phyloP scores from a whole-genome alignment of 92 coral and sea anemone species.

The Nematostella vectensis region DNA sequence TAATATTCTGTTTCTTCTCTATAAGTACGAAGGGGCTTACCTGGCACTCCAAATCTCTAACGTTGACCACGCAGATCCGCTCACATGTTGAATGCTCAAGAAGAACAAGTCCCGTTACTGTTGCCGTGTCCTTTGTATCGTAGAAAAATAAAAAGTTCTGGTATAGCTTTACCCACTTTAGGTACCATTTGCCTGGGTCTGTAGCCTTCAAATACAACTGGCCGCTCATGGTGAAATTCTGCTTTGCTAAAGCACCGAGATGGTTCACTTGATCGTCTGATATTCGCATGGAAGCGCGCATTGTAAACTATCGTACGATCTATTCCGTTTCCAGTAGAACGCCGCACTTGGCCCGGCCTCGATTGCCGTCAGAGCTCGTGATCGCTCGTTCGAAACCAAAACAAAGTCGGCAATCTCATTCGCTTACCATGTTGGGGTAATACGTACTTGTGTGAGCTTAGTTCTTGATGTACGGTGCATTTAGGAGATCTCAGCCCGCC shows the following conservation, averaged over 20 bases:
- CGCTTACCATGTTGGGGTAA: too few relatives aligned
- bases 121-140: slow-evolving; percentile 76
- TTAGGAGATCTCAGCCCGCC: too few relatives aligned
- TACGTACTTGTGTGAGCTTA: too few relatives aligned
- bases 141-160: slow-evolving; percentile 86
- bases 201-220: slow-evolving; percentile 48
- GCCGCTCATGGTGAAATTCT: slow-evolving; percentile 62
- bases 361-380: too few relatives aligned
- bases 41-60: slow-evolving; percentile 79
- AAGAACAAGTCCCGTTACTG: slow-evolving; percentile 64
- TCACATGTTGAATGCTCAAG: slow-evolving; percentile 90
- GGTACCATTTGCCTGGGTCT: slow-evolving; percentile 87
- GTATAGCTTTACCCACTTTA: slow-evolving; percentile 72
- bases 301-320: too few relatives aligned
- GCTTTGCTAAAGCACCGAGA: slow-evolving; percentile 61
- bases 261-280: slow-evolving; percentile 69
- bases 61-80: slow-evolving; percentile 67
- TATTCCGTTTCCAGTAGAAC: too few relatives aligned
- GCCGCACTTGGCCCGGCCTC: too few relatives aligned
- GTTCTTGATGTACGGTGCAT: too few relatives aligned
- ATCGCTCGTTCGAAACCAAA: too few relatives aligned
- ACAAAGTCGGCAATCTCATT: too few relatives aligned
- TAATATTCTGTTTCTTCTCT: too few relatives aligned
- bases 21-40: too few relatives aligned
- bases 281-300: slow-evolving; percentile 71